Base-by-base conservation (phyloP, 1,140 invertebrate genomes). In the Leptopilina clavipes region DNA sequence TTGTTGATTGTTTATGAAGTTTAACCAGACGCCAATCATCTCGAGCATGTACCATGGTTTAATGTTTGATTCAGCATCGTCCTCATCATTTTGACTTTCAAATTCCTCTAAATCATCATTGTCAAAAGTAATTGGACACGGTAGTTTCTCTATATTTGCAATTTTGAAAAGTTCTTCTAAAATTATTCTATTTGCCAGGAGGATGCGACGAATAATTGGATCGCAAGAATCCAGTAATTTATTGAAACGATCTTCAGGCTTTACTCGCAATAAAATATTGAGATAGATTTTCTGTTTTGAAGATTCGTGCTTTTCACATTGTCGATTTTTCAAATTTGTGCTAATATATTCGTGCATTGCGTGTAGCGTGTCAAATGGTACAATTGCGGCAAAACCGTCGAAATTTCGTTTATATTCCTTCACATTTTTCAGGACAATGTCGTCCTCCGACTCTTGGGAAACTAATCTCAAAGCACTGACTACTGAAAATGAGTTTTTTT, bases 21-120 rank as follows among this genome's bases (percentile, higher is more conserved):
- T 79, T 43, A 82, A 54, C 80, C 80, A 82, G 22, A 82, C 19
- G n/a, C 80, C 80, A 73, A 82, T 78, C 73, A 82, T 76, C 59
- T 82, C 80, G 65, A 82, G 79, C 80, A 82, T 82, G 52, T 82
- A 82, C 80, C 80, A 82, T 73, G 76, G 72, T 48, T 79, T 82
- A 75, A 82, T 82, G 40, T 77, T 82, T 65, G 77, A 71, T 17
- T 82, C 73, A 44, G 79, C 44, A 71, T 80, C 74, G 6, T 74
- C 75, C 11, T 77, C 71, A 11, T 54, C n/a, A 45, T 79, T 72
- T 43, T 70, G 71, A 44, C 77, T 74, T 11, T 6, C 45, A 14
- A 43, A 18, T 18, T 54, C 65, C 2, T 65, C 54, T 19, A 19
- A 40, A 43, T 76, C 56, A n/a, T 74, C 79, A 72, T 65, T 72